A percentile compares a stretch with the other conserved stretches of the same genome.
Conservation (phyloP, 2,113 vertebrate genomes). For the Syngnathoides biaculeatus region DNA sequence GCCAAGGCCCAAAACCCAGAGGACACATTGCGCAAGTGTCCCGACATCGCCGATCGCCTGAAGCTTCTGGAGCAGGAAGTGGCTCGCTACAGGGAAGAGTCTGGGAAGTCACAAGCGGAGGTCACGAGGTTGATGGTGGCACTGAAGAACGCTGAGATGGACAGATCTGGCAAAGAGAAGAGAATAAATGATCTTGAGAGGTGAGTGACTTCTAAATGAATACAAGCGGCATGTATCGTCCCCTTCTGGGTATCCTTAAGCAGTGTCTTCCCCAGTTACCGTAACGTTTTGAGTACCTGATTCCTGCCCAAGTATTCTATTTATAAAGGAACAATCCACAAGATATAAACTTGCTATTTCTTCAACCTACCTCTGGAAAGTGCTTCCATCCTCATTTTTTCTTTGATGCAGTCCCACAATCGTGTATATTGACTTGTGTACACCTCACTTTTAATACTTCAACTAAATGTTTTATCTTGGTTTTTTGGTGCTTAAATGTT, state of each 20-base stretch:
- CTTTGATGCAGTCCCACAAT: constrained; percentile 41
- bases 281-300: constrained; percentile 33
- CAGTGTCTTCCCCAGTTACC: constrained; percentile 27
- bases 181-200: constrained; percentile 92
- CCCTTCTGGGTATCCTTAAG: constrained; percentile 33
- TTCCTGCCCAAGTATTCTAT: constrained; percentile 51
- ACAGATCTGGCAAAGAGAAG: constrained; percentile 89
- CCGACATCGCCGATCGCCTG: constrained; percentile 85
- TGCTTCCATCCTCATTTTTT: constrained; percentile 46
- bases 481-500: constrained; percentile 37
- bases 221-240: constrained; percentile 6
- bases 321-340: constrained; percentile 54
- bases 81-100: constrained; percentile 86
- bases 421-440: constrained; percentile 13
- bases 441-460: constrained; percentile 26
- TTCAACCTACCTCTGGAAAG: constrained; percentile 54
- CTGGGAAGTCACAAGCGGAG: constrained; percentile 86
- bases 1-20: constrained; percentile 81
- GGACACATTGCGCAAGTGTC: constrained; percentile 80
- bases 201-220: constrained; percentile 64
- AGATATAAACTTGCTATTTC: constrained; percentile 57
- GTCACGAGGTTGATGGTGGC: constrained; percentile 88
- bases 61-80: constrained; percentile 91
- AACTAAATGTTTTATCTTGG: constrained; percentile 39
- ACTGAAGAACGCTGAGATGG: constrained; percentile 86